Base-by-base conservation (phyloP, 2,797 vertebrate genomes). In the Tragopan temminckii region DNA sequence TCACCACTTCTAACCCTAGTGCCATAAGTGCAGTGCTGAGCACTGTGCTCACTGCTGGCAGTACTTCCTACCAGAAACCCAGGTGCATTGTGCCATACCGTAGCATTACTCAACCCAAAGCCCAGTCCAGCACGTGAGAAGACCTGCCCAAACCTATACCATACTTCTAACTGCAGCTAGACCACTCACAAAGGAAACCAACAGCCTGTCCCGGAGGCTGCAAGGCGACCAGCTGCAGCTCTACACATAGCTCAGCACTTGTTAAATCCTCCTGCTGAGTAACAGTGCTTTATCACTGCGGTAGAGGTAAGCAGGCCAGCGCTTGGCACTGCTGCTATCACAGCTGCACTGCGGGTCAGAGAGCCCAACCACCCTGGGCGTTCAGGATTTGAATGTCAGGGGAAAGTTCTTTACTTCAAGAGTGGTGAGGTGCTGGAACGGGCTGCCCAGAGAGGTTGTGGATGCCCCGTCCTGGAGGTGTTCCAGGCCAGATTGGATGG, bases 41-140 rank as follows among this genome's bases (percentile, higher is more conserved):
- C 45, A 42, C 7, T 0, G 0, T 11, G 36, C 8, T 70, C 9
- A 4, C 43, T n/a, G 70, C n/a, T 31, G 25, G 19, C 1, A 10
- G 33, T 2, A 5, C 29, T 27, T 23, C 16, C 52, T 63, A 25
- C 2, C 53, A 46, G 55, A n/a, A 72, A 68, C 36, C 13, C 48
- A 8, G 38, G 12, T 27, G 15, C 35, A 67, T 31, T 18, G 13
- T 19, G 27, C 42, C 27, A 11, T 35, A 7, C 38, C 25, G 3
- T 20, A 55, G 23, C 45, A 74, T 19, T 74, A 63, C 16, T n/a
- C 27, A 78, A 69, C 8, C 11, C 31, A 70, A 50, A 71, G 46
- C 23, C 24, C n/a, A 23, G 33, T 38, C 43, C 25, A 59, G 46
- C 46, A 63, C 31, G 25, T 11, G 13, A 40, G 62, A 58, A 57